Conservation (phyloP, 2,888 invertebrate species). For the Cactoblastis cactorum region DNA sequence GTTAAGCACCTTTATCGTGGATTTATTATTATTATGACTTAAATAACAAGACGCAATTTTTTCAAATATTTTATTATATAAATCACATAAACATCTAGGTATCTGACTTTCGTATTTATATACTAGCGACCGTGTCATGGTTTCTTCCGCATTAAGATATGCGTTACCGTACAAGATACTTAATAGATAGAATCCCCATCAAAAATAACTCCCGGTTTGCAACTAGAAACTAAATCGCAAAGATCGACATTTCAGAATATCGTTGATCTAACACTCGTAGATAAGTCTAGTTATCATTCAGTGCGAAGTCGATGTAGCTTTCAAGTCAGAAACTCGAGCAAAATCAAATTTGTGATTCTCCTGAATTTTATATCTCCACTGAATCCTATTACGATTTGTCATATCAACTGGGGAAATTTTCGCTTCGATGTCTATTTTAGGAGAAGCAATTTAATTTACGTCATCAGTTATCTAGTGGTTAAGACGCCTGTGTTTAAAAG, state of each 20-base stretch:
- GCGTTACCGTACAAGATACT: too few relatives aligned
- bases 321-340: conserved; percentile 6
- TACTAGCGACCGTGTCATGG: too few relatives aligned
- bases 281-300: conserved; percentile 8
- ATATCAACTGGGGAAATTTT: conserved; percentile 10
- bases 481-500: too few relatives aligned
- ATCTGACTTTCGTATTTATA: too few relatives aligned
- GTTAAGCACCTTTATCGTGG: too few relatives aligned
- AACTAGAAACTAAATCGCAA: not conserved
- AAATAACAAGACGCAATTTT: too few relatives aligned
- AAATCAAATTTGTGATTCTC: conserved; percentile 11
- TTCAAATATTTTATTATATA: too few relatives aligned
- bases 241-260: not conserved
- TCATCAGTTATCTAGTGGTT: not conserved
- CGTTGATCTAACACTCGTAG: not conserved
- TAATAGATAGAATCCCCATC: not conserved
- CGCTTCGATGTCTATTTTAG: conserved; percentile 7
- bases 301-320: conserved; percentile 5
- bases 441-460: not conserved
- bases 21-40: too few relatives aligned
- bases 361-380: conserved; percentile 8
- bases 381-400: conserved; percentile 13
- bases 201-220: not conserved
- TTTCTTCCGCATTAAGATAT: too few relatives aligned
- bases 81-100: too few relatives aligned